phyloP scores from a whole-genome alignment of 2,113 vertebrate species.

The Tragelaphus buxtoni region DNA sequence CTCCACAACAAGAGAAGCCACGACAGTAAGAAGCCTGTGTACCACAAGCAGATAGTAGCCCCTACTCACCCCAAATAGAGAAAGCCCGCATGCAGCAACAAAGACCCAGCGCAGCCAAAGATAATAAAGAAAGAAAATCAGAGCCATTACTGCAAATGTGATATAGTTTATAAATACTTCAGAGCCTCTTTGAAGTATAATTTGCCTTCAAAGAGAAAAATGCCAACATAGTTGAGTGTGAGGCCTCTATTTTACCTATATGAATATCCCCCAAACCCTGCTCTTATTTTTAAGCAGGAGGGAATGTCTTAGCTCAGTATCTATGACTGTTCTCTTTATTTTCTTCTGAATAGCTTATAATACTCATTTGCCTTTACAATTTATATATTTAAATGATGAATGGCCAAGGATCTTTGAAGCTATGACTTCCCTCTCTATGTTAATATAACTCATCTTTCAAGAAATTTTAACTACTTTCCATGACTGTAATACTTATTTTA shows the following conservation, averaged over 20 bases:
- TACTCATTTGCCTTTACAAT: neutral
- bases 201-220: conserved; percentile 4
- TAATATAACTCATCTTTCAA: conserved; percentile 21
- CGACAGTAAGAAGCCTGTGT: neutral
- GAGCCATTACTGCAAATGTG: neutral
- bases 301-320: neutral
- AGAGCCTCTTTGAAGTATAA: neutral
- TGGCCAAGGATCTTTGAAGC: neutral
- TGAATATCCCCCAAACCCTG: neutral
- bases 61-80: neutral
- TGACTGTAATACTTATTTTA: neutral
- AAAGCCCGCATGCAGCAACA: neutral
- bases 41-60: neutral
- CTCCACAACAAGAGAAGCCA: neutral
- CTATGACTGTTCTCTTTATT: neutral
- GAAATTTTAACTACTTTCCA: neutral
- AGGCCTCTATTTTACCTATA: neutral
- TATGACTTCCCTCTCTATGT: neutral
- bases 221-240: neutral
- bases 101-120: neutral
- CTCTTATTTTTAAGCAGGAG: neutral
- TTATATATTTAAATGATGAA: neutral
- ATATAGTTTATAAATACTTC: neutral
- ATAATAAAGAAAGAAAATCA: neutral
- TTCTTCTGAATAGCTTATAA: neutral